Conservation (phyloP, 2,888 invertebrate species). For the Eilema sororculum region DNA sequence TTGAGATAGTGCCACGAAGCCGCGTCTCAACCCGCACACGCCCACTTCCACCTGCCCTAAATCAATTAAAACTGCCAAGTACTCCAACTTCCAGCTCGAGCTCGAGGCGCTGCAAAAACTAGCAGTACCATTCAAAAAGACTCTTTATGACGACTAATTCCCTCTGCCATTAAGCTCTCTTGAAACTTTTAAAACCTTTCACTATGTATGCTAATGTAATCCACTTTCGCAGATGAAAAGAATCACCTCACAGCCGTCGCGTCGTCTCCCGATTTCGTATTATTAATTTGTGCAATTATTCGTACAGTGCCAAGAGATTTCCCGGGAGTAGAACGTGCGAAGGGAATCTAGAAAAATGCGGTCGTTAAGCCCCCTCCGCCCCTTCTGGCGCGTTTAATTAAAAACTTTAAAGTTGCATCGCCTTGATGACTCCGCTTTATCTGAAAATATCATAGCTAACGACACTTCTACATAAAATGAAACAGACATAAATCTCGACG, state of each 20-base stretch:
- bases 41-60: constrained; percentile 62
- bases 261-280: constrained; percentile 70
- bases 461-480: constrained; percentile 38
- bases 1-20: constrained; percentile 40
- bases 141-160: constrained; percentile 55
- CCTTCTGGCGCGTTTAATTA: constrained; percentile 77
- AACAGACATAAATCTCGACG: constrained; percentile 11
- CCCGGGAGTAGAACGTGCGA: constrained; percentile 70
- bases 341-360: constrained; percentile 81
- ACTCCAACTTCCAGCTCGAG: constrained; percentile 48
- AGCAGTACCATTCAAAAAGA: constrained; percentile 50
- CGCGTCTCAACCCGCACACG: constrained; percentile 37
- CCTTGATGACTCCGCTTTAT: constrained; percentile 59
- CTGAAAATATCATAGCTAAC: constrained; percentile 59
- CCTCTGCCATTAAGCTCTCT: constrained; percentile 51
- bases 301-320: constrained; percentile 75
- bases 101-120: constrained; percentile 54
- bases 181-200: constrained; percentile 54
- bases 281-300: constrained; percentile 82
- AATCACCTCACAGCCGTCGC: constrained; percentile 54
- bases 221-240: constrained; percentile 65
- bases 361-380: constrained; percentile 73
- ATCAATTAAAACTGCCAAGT: constrained; percentile 75
- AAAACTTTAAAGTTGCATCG: constrained; percentile 78
- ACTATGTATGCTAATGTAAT: constrained; percentile 66